Base-by-base conservation (phyloP, 2,113 vertebrate genomes). In the Candoia aspera region DNA sequence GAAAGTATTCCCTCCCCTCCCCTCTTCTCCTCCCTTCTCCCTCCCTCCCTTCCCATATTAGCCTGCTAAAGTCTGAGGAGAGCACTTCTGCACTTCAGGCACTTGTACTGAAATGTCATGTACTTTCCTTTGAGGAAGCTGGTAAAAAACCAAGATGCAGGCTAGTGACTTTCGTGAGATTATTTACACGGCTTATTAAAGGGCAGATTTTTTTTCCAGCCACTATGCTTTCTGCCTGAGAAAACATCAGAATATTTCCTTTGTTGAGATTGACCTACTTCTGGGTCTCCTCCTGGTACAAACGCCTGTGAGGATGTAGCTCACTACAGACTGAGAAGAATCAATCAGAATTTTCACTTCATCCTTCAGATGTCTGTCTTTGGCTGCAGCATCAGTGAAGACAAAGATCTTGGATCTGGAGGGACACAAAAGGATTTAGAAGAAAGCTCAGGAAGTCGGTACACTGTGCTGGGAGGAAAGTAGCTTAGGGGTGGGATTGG, bases 341-440 rank as follows among this genome's bases (percentile, higher is more conserved):
- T 92, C 91, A 37, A 84, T 33, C 37, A 92, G 68, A 49, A 84
- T 58, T 3, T 84, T 6, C 19, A 92, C 11, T 88, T 92, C 87
- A 54, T 84, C 87, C 46, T 54, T 26, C 68, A 92, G 29, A 19
- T 1, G 1, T 17, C 8, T 12, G 29, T 92, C 91, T 62, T 92
- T 92, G 11, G 91, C 73, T 59, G 73, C 91, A 53, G 91, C 91
- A 84, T 92, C 91, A 60, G 73, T 92, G 60, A 92, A 92, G 55
- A 15, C 6, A 87, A 84, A 92, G 73, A 92, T 92, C 91, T 92
- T 62, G 11, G 91, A 92, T 57, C 91, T 92, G 26, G 33, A 73
- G 13, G 26, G 59, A 24, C 15, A 9, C 29, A 91, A 91, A 84
- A 33, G 24, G 84, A 46, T 42, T 90, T 83, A 79, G 49, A 5